Conservation (phyloP, 2,888 invertebrate species). For the Acanthococcus lagerstroemiae region DNA sequence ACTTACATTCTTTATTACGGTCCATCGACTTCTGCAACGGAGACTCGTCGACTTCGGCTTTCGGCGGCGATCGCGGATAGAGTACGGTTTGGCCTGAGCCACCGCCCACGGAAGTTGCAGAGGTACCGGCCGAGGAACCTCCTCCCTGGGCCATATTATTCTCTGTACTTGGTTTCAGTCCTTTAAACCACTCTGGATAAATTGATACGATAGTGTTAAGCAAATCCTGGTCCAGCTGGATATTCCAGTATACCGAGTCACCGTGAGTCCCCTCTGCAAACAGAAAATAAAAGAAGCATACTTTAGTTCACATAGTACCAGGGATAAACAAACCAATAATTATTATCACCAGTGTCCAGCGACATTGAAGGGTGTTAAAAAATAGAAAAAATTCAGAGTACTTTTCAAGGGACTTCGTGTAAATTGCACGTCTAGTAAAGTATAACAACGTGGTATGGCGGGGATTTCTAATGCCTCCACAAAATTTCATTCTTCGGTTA, state of each 20-base stretch:
- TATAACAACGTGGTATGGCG: no score
- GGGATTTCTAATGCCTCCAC: no score
- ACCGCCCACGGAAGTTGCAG: conserved; percentile 40
- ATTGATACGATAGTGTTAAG: conserved; percentile 84
- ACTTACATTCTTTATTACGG: conserved; percentile 97
- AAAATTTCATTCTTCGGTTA: no score
- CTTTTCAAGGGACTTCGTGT: no score
- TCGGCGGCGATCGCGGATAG: conserved; percentile 64
- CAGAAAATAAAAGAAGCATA: conserved; percentile 2
- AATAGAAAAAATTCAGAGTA: no score
- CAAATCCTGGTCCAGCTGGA: conserved; percentile 84
- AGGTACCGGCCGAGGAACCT: conserved; percentile 32
- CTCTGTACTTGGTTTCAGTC: conserved; percentile 37
- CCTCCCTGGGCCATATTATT: conserved; percentile 21
- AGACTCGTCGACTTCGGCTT: conserved; percentile 87
- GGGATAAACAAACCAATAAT: not conserved
- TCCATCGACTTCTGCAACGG: conserved; percentile 88
- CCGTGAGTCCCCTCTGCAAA: conserved; percentile 37
- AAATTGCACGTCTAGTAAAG: no score
- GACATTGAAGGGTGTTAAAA: no score
- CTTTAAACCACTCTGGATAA: conserved; percentile 88
- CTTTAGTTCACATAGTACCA: not conserved
- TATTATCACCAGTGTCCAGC: no score
- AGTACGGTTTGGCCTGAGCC: conserved; percentile 16
- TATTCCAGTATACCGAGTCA: conserved; percentile 61